phyloP scores from a whole-genome alignment of 2,797 vertebrate species.

The Brotula barbata region DNA sequence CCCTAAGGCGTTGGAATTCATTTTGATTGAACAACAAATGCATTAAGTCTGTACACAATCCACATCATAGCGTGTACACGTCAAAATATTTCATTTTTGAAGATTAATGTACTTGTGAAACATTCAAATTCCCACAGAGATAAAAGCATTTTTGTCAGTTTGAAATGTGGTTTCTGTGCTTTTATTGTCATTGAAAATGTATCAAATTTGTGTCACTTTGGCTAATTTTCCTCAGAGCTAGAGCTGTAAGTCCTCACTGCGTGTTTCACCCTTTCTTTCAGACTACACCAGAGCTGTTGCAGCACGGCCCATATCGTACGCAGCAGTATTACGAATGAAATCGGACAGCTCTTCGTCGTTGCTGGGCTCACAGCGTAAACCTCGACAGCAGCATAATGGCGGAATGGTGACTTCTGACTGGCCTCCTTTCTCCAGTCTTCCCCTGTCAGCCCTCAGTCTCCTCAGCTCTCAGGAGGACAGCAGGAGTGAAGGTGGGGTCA shows the following conservation, averaged over 20 bases:
- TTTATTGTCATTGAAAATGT: not conserved
- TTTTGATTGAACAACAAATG: no score
- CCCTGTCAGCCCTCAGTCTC: conserved; percentile 80
- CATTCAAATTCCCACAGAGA: not conserved
- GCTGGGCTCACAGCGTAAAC: conserved; percentile 80
- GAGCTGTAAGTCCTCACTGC: not conserved
- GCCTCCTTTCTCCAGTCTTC: conserved; percentile 80
- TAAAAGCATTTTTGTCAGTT: not conserved
- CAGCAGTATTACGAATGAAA: conserved; percentile 89
- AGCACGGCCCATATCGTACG: conserved; percentile 84
- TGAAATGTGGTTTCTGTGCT: not conserved
- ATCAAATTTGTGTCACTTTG: not conserved
- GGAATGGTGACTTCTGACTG: conserved; percentile 78
- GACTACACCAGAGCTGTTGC: conserved; percentile 84
- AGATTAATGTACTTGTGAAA: no score
- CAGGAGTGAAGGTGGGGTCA: conserved; percentile 80
- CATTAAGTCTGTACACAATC: no score
- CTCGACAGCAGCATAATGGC: conserved; percentile 75
- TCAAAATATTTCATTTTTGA: no score
- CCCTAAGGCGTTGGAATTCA: no score
- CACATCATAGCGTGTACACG: no score
- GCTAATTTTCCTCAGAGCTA: not conserved
- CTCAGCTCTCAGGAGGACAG: conserved; percentile 86
- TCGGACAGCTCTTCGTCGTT: conserved; percentile 81
- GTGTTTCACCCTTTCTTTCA: conserved; percentile 50